Percentiles rank a stretch among this genome's conserved stretches.
Evolutionary conservation across 1,140 invertebrate species (phyloP).

Genomic region (Laupala kohalensis): DNA sequence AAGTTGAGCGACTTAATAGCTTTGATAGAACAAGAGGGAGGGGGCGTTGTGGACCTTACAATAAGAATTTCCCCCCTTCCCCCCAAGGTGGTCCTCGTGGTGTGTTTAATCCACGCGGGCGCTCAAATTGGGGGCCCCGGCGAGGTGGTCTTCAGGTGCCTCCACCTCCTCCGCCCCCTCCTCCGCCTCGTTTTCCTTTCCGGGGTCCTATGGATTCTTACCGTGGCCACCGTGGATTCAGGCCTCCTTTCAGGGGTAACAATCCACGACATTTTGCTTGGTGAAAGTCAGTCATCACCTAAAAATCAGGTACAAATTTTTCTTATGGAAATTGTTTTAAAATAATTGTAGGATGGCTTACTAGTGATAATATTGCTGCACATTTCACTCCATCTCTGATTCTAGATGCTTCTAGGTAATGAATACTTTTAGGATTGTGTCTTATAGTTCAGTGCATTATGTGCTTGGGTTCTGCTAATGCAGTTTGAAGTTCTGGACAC

Average conservation of each 20-base stretch:
- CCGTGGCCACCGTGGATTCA: constrained; percentile 9
- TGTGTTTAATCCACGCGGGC: neutral
- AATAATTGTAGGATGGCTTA: neutral
- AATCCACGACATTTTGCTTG: constrained; percentile 8
- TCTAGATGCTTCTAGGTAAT: neutral
- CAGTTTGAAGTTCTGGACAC: neutral
- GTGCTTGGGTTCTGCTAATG: neutral
- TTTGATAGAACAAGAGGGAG: neutral
- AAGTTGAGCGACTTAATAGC: neutral
- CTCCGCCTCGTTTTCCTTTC: constrained; percentile 1
- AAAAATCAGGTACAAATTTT: neutral
- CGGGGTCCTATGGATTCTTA: constrained; percentile 1
- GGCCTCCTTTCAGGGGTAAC: constrained; percentile 7
- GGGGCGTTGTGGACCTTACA: constrained; percentile 4
- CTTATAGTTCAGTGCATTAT: neutral
- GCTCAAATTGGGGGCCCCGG: constrained; percentile 7
- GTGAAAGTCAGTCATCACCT: neutral
- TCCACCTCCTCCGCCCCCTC: constrained; percentile 6
- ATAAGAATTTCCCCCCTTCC: neutral
- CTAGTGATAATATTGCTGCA: neutral
- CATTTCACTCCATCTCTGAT: neutral
- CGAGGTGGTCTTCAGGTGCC: constrained; percentile 1
- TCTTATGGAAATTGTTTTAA: neutral
- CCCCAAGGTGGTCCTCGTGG: constrained; percentile 3
- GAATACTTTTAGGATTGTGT: neutral